Conservation (phyloP, 2,888 invertebrate genomes). For the Sthenelais limicola region DNA sequence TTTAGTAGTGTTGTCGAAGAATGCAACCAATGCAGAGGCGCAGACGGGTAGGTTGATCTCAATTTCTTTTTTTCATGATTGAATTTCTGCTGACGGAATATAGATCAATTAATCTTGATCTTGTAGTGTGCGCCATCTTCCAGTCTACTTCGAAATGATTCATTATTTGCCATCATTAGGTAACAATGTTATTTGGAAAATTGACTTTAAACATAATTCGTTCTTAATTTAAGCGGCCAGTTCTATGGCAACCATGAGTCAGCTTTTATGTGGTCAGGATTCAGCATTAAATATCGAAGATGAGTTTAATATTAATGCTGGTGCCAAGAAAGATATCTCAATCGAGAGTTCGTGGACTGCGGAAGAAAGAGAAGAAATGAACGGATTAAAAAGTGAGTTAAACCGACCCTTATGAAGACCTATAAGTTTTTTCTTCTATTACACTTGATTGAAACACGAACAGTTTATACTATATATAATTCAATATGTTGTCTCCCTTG, state of each 20-base stretch:
- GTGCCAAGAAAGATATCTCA: not conserved
- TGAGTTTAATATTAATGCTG: conserved; percentile 17
- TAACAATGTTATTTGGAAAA: not conserved
- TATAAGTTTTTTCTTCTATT: not conserved
- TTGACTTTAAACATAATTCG: not conserved
- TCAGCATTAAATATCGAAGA: conserved; percentile 22
- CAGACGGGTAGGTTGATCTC: conserved; percentile 4
- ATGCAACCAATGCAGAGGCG: not conserved
- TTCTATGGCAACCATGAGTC: conserved; percentile 3
- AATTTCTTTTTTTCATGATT: no score
- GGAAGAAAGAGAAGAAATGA: not conserved
- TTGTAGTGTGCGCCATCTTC: no score
- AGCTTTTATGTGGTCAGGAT: conserved; percentile 38
- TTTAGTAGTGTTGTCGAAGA: not conserved
- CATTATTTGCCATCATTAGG: no score
- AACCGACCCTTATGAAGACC: not conserved
- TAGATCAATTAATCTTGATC: no score
- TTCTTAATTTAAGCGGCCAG: not conserved
- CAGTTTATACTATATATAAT: not conserved
- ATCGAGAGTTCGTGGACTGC: not conserved
- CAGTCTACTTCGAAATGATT: no score
- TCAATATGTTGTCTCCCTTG: conserved; percentile 19
- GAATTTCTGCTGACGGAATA: not conserved
- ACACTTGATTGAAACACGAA: not conserved
- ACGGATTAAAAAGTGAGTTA: conserved; percentile 28